phyloP scores from a whole-genome alignment of 37 sponge, comb jelly and placozoan species.

The Spongia lamella region DNA sequence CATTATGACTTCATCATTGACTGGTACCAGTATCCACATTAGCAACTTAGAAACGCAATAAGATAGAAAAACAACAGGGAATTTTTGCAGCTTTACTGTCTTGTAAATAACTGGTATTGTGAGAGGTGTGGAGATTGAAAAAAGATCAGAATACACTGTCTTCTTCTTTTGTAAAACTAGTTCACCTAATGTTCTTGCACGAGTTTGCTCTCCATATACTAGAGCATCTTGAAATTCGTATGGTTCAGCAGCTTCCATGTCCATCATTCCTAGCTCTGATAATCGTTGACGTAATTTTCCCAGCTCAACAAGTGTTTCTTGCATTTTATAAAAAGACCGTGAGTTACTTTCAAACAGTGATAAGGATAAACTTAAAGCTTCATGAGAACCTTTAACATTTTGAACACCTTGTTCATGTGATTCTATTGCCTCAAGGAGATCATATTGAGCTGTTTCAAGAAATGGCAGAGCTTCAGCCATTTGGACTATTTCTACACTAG shows the following conservation, averaged over 20 bases:
- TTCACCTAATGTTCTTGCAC: slow-evolving; percentile 76
- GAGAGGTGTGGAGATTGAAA: no score
- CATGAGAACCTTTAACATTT: slow-evolving; percentile 50
- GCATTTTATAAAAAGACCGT: slow-evolving; percentile 55
- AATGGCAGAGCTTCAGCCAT: no score
- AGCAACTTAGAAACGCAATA: slow-evolving; percentile 63
- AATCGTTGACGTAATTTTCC: neutral
- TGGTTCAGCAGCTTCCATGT: no score
- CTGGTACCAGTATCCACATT: slow-evolving; percentile 59
- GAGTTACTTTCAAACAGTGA: slow-evolving; percentile 67
- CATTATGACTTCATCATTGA: neutral
- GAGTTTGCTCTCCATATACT: slow-evolving; percentile 48
- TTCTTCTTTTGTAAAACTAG: slow-evolving; percentile 50
- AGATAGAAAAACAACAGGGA: slow-evolving; percentile 54
- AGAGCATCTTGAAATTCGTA: slow-evolving; percentile 35
- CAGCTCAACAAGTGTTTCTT: slow-evolving; percentile 47
- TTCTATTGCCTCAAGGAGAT: slow-evolving; percentile 39
- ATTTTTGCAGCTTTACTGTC: no score
- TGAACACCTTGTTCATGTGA: slow-evolving; percentile 38
- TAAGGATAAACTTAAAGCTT: slow-evolving; percentile 47
- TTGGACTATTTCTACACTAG: no score
- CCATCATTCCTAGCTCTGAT: no score
- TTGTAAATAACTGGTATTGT: no score
- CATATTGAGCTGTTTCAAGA: slow-evolving; percentile 1
- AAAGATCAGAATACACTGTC: no score